Evolutionary conservation across 2,113 vertebrate genomes (phyloP).

Genomic region (Lepus timidus): DNA sequence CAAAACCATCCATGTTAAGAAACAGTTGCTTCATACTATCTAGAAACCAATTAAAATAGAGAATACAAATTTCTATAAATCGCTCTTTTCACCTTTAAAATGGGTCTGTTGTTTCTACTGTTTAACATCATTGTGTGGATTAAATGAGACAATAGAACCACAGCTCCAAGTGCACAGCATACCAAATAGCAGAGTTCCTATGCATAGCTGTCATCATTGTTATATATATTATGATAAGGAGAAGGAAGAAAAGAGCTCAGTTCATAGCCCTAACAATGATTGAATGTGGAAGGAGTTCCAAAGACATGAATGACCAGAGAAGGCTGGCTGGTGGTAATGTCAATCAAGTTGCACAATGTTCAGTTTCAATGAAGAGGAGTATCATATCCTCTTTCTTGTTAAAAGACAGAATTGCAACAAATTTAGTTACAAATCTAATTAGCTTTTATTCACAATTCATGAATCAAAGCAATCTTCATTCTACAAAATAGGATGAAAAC

Average conservation of each 20-base stretch:
- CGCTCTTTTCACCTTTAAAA: background rate
- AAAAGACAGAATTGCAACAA: background rate
- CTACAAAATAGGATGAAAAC: background rate
- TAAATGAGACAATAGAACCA: background rate
- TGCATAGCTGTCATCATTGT: background rate
- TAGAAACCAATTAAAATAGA: slow-evolving; percentile 29
- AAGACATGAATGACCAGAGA: background rate
- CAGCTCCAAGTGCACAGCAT: background rate
- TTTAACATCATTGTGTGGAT: background rate
- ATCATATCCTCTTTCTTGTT: background rate
- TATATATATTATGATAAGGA: background rate
- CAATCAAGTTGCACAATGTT: background rate
- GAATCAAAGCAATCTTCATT: background rate
- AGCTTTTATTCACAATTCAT: background rate
- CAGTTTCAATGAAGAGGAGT: background rate
- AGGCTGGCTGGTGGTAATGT: background rate
- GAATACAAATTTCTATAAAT: background rate
- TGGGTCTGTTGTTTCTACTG: background rate
- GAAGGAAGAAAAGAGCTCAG: background rate
- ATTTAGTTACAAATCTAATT: background rate
- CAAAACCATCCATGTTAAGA: background rate
- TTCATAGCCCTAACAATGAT: background rate
- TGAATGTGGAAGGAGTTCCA: background rate
- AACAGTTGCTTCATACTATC: background rate
- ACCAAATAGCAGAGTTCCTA: background rate